Evolutionary conservation across 2,797 vertebrate species (phyloP), one percentile per base, ranked within the genome.

Genomic region (Sitta carolinensis): DNA sequence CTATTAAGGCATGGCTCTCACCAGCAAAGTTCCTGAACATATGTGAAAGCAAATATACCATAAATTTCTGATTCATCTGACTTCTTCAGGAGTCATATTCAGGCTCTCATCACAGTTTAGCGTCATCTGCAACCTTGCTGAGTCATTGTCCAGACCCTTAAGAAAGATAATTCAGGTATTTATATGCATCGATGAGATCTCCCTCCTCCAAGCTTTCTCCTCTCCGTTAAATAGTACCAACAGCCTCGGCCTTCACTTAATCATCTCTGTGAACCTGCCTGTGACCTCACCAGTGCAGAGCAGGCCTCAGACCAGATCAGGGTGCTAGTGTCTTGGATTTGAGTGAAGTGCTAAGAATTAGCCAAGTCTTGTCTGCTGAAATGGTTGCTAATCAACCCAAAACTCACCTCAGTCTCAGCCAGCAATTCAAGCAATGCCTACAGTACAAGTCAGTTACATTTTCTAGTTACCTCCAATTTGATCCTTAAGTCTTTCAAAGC

Each of bases 161-260:
- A 27, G 25, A 68, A 57, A 40, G 14, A 27, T 40, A 72, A 36
- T 52, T 75, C 18, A 50, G 10, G 2, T 72, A 67, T 45, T 63
- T 62, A 10, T 30, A 22, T 11, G 32, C 0, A 27, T 25, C 4
- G 0, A 45, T 58, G 34, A 38, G 11, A 18, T 50, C 7, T 25
- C 25, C 10, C 9, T 73, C 10, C n/a, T 68, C 20, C 19, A 55
- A 68, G 25, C 13, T 11, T 38, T 13, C 6, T 58, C 43, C 70
- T 40, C 13, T 74, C 57, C n/a, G 1, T 47, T 64, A 51, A 73
- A 42, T 4, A 51, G 7, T 17, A 50, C 3, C 25, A 81, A 34
- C 15, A 38, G 11, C 10, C 20, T 48, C 27, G 77, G 32, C 23
- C 40, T 67, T 70, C 34, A 4, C 7, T 61, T 54, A 54, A 48